Base-by-base conservation (phyloP, 2,888 invertebrate genomes). In the Digitonthophagus gazella region DNA sequence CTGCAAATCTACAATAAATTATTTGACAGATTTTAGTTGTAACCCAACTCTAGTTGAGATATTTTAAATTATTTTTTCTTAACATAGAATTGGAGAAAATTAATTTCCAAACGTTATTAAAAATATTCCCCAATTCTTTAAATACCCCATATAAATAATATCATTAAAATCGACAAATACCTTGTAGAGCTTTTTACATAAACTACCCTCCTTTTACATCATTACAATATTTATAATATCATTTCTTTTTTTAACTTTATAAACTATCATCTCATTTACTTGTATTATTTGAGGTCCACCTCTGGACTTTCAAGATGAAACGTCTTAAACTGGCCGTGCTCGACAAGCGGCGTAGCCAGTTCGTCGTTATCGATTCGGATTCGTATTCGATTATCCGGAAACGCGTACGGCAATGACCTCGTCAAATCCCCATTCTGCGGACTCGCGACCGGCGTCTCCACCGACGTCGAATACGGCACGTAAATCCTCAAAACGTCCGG, bases 401-500 rank as follows among this genome's bases (percentile, higher is more conserved):
- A 85, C 5, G 87, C 83, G 54, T 88, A 86, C 15, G 85, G 86
- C 69, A 83, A 78, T 66, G 83, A 83, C 73, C 83, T 83, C 68
- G 83, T 81, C 64, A 76, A 58, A 67, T 77, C 77, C 54, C 77
- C 77, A 67, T 85, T 87, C 64, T 86, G 86, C 72, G 85, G 85
- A 80, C 74, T 86, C 77, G 81, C 84, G 77, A 78, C 84, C 75
- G 75, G 87, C 78, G 79, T 83, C 78, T 79, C 83, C 66, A 86
- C 87, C 0, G 87, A 79, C 8, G 88, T 88, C n/a, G 88, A 87
- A 81, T 92, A 93, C 0, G 92, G 91, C 67, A 93, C 93, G 81
- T 92, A 93, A 73, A 93, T 93, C 71, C 93, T 86, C 65, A 93
- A 88, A 61, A 92, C 88, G 80, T 93, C 93, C 61, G 91, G 91